Evolutionary conservation across 2,113 vertebrate species (phyloP).

Genomic region (Oceanites oceanicus): DNA sequence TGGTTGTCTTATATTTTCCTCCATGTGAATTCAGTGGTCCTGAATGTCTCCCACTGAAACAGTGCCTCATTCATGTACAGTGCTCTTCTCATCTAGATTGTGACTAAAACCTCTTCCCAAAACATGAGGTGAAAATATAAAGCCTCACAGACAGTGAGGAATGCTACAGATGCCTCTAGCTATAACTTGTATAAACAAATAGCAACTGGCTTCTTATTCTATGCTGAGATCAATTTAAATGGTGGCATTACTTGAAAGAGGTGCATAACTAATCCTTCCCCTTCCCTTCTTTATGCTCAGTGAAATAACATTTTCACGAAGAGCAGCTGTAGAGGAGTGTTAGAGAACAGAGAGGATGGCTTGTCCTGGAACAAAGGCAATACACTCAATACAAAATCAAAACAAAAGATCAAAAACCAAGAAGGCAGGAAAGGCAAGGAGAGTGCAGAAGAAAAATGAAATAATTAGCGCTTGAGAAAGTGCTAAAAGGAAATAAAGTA

Average conservation of each 20-base stretch:
- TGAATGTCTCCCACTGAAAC: neutral
- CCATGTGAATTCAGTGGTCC: neutral
- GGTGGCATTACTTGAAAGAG: conserved; percentile 20
- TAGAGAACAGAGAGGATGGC: conserved; percentile 65
- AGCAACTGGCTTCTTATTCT: conserved; percentile 29
- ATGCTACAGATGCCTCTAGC: conserved; percentile 24
- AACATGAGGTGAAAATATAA: conserved; percentile 21
- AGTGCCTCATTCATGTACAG: neutral
- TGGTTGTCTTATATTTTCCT: neutral
- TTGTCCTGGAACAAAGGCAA: conserved; percentile 70
- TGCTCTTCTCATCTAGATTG: neutral
- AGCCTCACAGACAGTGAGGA: conserved; percentile 73
- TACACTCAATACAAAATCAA: conserved; percentile 53
- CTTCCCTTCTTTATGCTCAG: conserved; percentile 50
- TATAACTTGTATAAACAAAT: conserved; percentile 13
- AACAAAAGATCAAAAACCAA: conserved; percentile 47
- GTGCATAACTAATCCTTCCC: conserved; percentile 40
- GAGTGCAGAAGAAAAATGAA: conserved; percentile 28
- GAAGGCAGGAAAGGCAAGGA: conserved; percentile 59
- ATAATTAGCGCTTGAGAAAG: conserved; percentile 36
- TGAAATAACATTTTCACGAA: conserved; percentile 58
- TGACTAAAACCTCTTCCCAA: conserved; percentile 9
- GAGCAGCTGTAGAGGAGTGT: conserved; percentile 31
- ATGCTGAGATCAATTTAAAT: conserved; percentile 21
- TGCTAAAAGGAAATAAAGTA: conserved; percentile 49